Evolutionary conservation across 2,888 invertebrate genomes (phyloP).

Genomic region (Meloe dianella): DNA sequence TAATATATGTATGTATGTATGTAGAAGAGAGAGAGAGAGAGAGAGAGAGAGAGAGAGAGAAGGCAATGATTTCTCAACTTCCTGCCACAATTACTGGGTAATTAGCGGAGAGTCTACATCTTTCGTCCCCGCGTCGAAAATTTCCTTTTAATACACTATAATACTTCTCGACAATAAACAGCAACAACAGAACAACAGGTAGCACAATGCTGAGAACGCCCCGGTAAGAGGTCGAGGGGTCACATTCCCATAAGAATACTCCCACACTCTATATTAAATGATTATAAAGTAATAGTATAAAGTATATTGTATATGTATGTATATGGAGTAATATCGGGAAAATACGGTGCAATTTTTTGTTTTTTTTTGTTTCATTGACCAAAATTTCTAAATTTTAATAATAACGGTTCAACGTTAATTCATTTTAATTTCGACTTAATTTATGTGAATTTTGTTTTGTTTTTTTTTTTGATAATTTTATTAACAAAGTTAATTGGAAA

Average conservation of each 20-base stretch:
- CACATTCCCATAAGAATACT: constrained; percentile 61
- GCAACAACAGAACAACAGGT: constrained; percentile 43
- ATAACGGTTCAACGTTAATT: background rate
- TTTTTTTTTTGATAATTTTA: background rate
- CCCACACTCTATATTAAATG: constrained; percentile 59
- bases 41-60: no score
- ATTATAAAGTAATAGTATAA: constrained; percentile 33
- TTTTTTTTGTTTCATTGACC: background rate
- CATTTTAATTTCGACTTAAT: background rate
- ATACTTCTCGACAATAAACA: constrained; percentile 8
- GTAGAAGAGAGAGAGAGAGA: no score
- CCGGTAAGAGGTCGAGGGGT: constrained; percentile 59
- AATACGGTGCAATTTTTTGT: constrained; percentile 26
- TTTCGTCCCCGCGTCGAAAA: background rate
- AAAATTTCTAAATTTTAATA: constrained; percentile 22
- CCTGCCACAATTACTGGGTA: constrained; percentile 60
- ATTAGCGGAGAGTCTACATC: constrained; percentile 51
- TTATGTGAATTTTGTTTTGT: background rate
- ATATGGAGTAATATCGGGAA: constrained; percentile 37
- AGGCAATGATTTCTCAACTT: constrained; percentile 57
- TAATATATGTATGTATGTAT: background rate
- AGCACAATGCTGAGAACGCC: constrained; percentile 60
- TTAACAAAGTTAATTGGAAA: background rate
- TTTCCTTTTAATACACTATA: background rate
- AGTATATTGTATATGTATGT: constrained; percentile 26